phyloP scores from a whole-genome alignment of 2,797 vertebrate species.

The Microcaecilia unicolor region DNA sequence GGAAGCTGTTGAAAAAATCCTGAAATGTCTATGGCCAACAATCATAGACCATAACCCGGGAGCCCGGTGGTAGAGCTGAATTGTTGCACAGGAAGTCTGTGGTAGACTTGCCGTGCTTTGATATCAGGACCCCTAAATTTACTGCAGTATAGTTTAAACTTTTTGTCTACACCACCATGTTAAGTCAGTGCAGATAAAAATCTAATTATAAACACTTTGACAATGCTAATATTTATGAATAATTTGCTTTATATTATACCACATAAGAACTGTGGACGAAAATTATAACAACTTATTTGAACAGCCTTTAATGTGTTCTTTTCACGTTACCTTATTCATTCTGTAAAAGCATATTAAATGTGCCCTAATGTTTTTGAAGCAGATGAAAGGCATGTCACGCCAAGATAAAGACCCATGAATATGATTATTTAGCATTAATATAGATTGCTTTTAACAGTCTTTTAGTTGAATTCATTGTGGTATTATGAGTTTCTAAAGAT shows the following conservation, averaged over 20 bases:
- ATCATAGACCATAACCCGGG: no score
- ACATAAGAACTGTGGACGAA: conserved; percentile 42
- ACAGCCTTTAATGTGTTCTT: conserved; percentile 27
- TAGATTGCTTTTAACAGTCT: conserved; percentile 23
- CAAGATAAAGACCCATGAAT: conserved; percentile 36
- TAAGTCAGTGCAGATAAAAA: conserved; percentile 43
- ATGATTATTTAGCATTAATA: conserved; percentile 33
- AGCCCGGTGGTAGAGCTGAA: no score
- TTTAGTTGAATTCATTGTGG: conserved; percentile 20
- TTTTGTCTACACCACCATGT: conserved; percentile 15
- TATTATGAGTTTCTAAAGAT: conserved; percentile 42
- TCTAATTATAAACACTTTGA: conserved; percentile 36
- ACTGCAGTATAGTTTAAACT: no score
- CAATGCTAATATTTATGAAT: conserved; percentile 49
- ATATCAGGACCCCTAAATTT: no score
- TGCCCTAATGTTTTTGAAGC: conserved; percentile 38
- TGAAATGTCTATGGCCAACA: no score
- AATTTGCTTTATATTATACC: conserved; percentile 44
- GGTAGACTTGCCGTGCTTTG: no score
- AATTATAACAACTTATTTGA: conserved; percentile 29
- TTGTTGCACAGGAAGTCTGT: no score
- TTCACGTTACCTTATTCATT: conserved; percentile 31
- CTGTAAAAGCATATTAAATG: conserved; percentile 37
- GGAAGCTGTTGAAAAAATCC: no score
- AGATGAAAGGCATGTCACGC: conserved; percentile 36